phyloP scores from a whole-genome alignment of 2,888 invertebrate species.

The Falcaria lacertinaria region DNA sequence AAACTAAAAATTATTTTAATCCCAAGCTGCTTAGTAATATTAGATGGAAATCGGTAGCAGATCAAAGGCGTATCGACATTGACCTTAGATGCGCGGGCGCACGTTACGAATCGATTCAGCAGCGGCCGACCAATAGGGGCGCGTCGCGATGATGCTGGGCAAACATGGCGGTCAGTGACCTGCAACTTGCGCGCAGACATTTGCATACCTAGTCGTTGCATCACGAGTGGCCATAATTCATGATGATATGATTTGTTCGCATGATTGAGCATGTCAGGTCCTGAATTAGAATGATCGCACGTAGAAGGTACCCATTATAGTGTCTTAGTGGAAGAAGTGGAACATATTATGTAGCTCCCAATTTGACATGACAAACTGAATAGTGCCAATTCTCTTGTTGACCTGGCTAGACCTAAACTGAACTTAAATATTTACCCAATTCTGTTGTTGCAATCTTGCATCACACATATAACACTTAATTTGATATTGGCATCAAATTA shows the following conservation, averaged over 20 bases:
- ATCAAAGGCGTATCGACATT: constrained; percentile 70
- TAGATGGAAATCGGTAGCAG: constrained; percentile 61
- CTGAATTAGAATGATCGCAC: not conserved
- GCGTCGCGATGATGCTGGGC: constrained; percentile 54
- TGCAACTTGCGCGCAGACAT: constrained; percentile 47
- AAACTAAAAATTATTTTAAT: not conserved
- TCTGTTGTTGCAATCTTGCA: too few species aligned
- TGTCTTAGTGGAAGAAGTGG: not conserved
- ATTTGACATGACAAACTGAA: not conserved
- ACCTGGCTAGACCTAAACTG: too few species aligned
- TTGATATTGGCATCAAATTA: too few species aligned
- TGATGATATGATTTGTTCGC: constrained; percentile 48
- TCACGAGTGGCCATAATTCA: constrained; percentile 57
- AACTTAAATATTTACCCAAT: too few species aligned
- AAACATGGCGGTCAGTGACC: constrained; percentile 65
- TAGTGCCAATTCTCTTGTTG: too few species aligned
- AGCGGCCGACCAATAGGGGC: constrained; percentile 56
- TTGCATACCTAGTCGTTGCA: constrained; percentile 72
- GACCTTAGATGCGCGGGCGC: constrained; percentile 66
- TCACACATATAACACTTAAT: too few species aligned
- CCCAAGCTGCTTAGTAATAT: constrained; percentile 19
- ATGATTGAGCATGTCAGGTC: constrained; percentile 7
- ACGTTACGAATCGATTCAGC: constrained; percentile 70
- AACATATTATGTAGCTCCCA: not conserved
- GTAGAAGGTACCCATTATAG: not conserved